These are phyloP conservation scores for Ephydatia muelleri DNA, from an alignment of 37 sponge, comb jelly and placozoan genomes.

Conservation along the genomic window DNA sequence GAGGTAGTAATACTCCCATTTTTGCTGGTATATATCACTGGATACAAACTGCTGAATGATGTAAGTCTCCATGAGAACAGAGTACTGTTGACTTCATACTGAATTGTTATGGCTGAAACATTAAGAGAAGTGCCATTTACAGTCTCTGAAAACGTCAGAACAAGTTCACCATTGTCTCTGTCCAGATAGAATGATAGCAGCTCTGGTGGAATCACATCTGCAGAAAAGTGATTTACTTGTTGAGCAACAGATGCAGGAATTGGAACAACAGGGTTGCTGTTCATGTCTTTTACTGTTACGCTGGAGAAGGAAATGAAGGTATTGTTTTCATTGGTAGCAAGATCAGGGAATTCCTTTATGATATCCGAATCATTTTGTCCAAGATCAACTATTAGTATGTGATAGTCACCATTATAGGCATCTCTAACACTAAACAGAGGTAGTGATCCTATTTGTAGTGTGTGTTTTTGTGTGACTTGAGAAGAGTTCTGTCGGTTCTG, in stretches of 20 bases:
- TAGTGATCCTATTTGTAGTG: slow-evolving; percentile 50
- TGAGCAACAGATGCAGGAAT: slow-evolving; percentile 46
- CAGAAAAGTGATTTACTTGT: slow-evolving; percentile 37
- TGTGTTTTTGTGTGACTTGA: slow-evolving; percentile 19
- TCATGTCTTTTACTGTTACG: slow-evolving; percentile 71
- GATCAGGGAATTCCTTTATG: slow-evolving; percentile 74
- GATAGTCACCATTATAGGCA: slow-evolving; percentile 49
- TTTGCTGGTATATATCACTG: no score
- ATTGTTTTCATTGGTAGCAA: slow-evolving; percentile 73
- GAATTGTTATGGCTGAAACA: slow-evolving; percentile 48
- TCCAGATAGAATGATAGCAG: slow-evolving; percentile 69
- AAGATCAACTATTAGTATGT: slow-evolving; percentile 65
- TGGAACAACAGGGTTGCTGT: slow-evolving; percentile 60
- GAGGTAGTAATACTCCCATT: no score
- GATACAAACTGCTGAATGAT: no score
- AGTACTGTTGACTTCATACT: slow-evolving; percentile 5
- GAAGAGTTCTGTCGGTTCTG: slow-evolving; percentile 56
- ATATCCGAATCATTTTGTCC: slow-evolving; percentile 73
- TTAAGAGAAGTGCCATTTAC: slow-evolving; percentile 75
- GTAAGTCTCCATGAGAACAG: no score
- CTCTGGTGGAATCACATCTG: slow-evolving; percentile 55
- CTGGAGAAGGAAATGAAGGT: slow-evolving; percentile 72
- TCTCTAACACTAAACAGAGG: slow-evolving; percentile 14
- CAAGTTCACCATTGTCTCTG: slow-evolving; percentile 53
- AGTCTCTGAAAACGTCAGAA: slow-evolving; percentile 74